Evolutionary conservation across 2,888 invertebrate genomes (phyloP), one percentile per base, ranked within the genome.

Genomic region (Scotopteryx bipunctaria): DNA sequence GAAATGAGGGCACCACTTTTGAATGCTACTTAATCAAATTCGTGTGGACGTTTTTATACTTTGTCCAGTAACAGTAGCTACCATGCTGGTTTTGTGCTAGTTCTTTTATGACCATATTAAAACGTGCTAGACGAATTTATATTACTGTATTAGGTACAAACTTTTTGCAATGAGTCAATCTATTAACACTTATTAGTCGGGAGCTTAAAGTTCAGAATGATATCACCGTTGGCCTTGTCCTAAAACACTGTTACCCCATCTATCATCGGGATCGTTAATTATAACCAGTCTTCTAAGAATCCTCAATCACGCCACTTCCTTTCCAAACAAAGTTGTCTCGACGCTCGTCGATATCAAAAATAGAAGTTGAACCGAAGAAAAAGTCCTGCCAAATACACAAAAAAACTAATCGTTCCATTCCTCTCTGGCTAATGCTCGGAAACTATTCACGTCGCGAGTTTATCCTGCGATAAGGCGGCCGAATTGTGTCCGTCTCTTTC

Each of bases 381-480:
- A 86, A 86, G 76, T 83, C 83, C 83, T 83, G 85, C 83, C 75
- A 86, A 86, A 86, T 80, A 77, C 75, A 83, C 71, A 82, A 86
- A 87, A 85, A 83, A 84, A 79, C 63, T 71, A 73, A 76, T 81
- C 78, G 76, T 73, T 78, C 79, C 83, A 77, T 83, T 86, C 81
- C 83, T 81, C 71, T 85, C 81, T 76, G 78, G 79, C 82, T 81
- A 80, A 84, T 77, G 83, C 76, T 79, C 70, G 71, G 74, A 78
- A 81, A 84, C 84, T 86, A 86, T 86, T 86, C 81, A 83, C 78
- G 78, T 82, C 80, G 82, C 80, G 78, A 82, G 73, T 82, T 86
- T 85, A 83, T 86, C 88, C 87, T 85, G 82, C 84, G 88, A 89
- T 88, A 86, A 89, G 78, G 77, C 68, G 72, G 69, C 71, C 69